A percentile compares a stretch with the other conserved stretches of the same genome.
These are phyloP conservation scores for Sylvilagus bachmani DNA, from an alignment of 2,113 vertebrate species.

Conservation along the genomic window DNA sequence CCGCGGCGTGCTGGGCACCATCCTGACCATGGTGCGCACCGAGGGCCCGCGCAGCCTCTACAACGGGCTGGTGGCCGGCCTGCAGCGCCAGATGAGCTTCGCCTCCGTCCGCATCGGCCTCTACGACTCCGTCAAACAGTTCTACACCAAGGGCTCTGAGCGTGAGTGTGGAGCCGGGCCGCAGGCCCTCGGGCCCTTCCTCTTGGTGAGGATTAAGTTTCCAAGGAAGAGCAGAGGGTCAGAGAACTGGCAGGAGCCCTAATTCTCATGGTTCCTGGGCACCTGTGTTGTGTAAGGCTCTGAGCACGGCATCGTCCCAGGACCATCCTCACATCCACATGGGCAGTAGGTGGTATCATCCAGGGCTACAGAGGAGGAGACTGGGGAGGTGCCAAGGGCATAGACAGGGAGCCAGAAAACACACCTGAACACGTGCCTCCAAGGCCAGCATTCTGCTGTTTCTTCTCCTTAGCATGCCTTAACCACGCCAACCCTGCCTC, in stretches of 20 bases:
- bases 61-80: slow-evolving; percentile 91
- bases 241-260: background rate
- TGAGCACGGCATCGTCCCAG: background rate
- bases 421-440: background rate
- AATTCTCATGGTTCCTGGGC: background rate
- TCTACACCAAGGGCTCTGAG: slow-evolving; percentile 93
- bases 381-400: background rate
- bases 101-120: slow-evolving; percentile 95
- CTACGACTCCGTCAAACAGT: slow-evolving; percentile 94
- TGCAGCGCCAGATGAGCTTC: slow-evolving; percentile 95
- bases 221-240: background rate
- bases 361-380: background rate
- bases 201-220: background rate
- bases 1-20: slow-evolving; percentile 93
- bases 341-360: background rate
- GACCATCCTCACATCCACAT: background rate
- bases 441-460: background rate
- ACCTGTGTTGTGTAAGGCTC: background rate
- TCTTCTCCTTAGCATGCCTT: background rate
- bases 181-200: background rate
- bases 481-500: background rate
- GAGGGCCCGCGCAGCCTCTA: slow-evolving; percentile 93
- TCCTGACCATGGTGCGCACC: slow-evolving; percentile 92
- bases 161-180: slow-evolving; percentile 87
- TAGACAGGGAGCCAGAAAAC: background rate